Evolutionary conservation across 2,888 invertebrate genomes (phyloP).

Genomic region (Drosophila kuntzei): DNA sequence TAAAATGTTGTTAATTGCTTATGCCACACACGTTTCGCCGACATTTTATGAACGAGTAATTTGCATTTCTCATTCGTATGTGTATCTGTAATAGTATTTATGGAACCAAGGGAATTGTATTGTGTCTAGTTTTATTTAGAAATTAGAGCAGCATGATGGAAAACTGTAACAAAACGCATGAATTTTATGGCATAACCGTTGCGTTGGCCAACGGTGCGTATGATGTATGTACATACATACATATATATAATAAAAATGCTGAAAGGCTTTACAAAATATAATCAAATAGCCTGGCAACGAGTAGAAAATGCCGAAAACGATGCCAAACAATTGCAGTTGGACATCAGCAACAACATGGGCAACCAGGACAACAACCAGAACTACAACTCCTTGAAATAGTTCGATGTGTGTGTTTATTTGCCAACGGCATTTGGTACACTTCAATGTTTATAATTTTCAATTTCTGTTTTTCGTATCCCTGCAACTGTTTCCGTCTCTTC

Average conservation of each 20-base stretch:
- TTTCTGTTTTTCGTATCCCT: constrained; percentile 46
- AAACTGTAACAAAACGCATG: constrained; percentile 28
- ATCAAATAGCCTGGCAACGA: constrained; percentile 20
- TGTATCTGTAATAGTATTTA: constrained; percentile 12
- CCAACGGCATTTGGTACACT: constrained; percentile 33
- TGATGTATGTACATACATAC: constrained; percentile 6
- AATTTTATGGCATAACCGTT: constrained; percentile 36
- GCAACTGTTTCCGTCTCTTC: constrained; percentile 1
- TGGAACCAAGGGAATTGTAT: constrained; percentile 24
- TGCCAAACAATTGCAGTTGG: constrained; percentile 30
- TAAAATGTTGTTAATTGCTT: constrained; percentile 72
- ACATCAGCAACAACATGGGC: neutral
- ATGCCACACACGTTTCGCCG: constrained; percentile 66
- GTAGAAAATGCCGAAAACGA: constrained; percentile 9
- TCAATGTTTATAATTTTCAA: constrained; percentile 72
- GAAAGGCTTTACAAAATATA: constrained; percentile 10
- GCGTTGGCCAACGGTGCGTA: constrained; percentile 44
- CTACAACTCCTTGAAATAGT: constrained; percentile 14
- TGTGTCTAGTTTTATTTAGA: constrained; percentile 26
- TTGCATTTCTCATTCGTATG: constrained; percentile 43
- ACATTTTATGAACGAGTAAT: constrained; percentile 56
- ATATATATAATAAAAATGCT: constrained; percentile 9
- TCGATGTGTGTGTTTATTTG: constrained; percentile 42
- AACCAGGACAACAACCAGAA: constrained; percentile 1
- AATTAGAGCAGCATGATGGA: constrained; percentile 14